Evolutionary conservation across 2,113 vertebrate species (phyloP).

Genomic region (Sigmodon hispidus): DNA sequence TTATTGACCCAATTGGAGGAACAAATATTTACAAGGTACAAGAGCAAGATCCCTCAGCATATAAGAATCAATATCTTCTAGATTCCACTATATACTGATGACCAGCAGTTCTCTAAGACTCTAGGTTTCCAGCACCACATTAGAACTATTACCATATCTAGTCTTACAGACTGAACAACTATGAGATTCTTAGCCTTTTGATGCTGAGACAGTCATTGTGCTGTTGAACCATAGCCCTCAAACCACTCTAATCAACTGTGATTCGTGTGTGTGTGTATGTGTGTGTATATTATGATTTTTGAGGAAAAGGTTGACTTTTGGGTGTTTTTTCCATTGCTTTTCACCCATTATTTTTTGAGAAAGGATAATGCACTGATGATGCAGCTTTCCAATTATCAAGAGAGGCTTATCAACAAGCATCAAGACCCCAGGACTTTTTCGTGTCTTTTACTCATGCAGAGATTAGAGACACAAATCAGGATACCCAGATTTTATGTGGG

Average conservation of each 20-base stretch:
- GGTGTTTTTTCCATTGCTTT: neutral
- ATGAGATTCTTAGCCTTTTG: neutral
- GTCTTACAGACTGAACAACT: neutral
- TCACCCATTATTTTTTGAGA: neutral
- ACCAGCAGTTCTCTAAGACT: neutral
- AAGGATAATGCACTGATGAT: neutral
- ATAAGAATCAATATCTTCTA: neutral
- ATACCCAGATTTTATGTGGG: neutral
- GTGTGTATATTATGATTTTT: neutral
- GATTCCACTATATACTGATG: neutral
- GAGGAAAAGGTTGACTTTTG: neutral
- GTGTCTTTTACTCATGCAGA: no score
- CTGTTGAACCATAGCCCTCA: neutral
- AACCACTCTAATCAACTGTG: neutral
- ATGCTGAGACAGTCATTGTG: neutral
- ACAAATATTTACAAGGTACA: no score
- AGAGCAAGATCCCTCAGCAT: no score
- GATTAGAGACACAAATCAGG: neutral
- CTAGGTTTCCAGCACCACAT: neutral
- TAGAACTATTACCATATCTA: neutral
- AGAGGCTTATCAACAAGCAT: neutral
- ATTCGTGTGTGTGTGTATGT: neutral
- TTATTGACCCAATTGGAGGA: no score
- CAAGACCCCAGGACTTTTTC: neutral
- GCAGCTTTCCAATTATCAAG: neutral